Evolutionary conservation across 2,888 invertebrate genomes (phyloP).

Genomic region (Bembecia ichneumoniformis): DNA sequence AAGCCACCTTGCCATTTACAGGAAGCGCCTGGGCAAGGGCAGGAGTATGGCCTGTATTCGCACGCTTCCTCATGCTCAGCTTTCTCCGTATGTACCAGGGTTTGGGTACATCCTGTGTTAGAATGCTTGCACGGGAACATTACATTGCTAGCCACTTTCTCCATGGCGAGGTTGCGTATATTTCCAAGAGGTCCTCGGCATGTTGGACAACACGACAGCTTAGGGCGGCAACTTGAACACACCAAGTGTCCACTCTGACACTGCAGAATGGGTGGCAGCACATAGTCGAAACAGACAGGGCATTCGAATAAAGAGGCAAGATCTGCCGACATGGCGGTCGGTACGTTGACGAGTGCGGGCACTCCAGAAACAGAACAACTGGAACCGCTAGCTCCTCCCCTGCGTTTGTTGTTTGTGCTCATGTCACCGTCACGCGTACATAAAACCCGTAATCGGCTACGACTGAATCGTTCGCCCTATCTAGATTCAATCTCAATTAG

Average conservation of each 20-base stretch:
- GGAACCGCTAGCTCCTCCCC: conserved; percentile 66
- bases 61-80: conserved; percentile 98
- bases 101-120: conserved; percentile 93
- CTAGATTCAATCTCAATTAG: background rate
- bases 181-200: conserved; percentile 97
- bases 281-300: conserved; percentile 99
- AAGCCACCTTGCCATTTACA: conserved; percentile 99
- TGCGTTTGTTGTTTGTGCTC: conserved; percentile 71
- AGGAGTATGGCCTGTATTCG: conserved; percentile 97
- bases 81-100: conserved; percentile 96
- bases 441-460: conserved; percentile 37
- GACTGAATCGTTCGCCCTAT: conserved; percentile 33
- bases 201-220: conserved; percentile 97
- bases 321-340: conserved; percentile 84
- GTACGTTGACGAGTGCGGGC: conserved; percentile 70
- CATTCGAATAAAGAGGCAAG: conserved; percentile 94
- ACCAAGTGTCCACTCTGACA: conserved; percentile 99
- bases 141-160: conserved; percentile 98
- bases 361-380: conserved; percentile 67
- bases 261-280: conserved; percentile 97
- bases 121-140: conserved; percentile 99
- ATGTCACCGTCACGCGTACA: conserved; percentile 67
- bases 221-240: conserved; percentile 97
- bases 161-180: conserved; percentile 99
- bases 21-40: conserved; percentile 99